A percentile compares a stretch with the other conserved stretches of the same genome.
These are phyloP conservation scores for Morus bassanus DNA, from an alignment of 2,797 vertebrate genomes.

Conservation along the genomic window DNA sequence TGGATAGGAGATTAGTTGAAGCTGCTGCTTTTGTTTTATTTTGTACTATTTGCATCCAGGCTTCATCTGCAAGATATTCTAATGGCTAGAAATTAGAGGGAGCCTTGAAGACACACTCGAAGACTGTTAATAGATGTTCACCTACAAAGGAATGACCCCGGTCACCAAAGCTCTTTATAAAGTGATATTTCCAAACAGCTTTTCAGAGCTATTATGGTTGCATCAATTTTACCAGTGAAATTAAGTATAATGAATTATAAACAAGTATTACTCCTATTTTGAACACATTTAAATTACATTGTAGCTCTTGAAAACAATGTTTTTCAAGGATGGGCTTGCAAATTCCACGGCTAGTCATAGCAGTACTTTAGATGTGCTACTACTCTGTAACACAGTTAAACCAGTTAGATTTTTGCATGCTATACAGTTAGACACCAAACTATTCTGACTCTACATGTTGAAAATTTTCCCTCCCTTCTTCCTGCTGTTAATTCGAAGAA, in stretches of 20 bases:
- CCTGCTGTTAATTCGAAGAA: background rate
- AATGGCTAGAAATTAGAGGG: background rate
- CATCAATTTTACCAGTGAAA: background rate
- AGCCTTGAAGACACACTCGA: background rate
- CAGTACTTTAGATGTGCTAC: background rate
- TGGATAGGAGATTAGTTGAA: background rate
- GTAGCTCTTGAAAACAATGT: background rate
- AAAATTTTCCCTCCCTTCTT: background rate
- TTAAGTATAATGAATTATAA: background rate
- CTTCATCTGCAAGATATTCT: background rate
- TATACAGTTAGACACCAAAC: background rate
- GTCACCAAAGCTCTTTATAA: background rate
- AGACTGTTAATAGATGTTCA: background rate
- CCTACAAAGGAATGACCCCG: background rate
- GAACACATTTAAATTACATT: background rate
- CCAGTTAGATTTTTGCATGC: background rate
- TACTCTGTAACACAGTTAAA: background rate
- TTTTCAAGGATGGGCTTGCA: background rate
- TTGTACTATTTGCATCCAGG: background rate
- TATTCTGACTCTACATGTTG: background rate
- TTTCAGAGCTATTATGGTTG: background rate
- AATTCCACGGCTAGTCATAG: background rate
- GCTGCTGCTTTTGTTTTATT: background rate
- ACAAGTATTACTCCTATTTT: background rate
- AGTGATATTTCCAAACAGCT: background rate